Evolutionary conservation across 2,888 invertebrate species (phyloP), one percentile per base, ranked within the genome.

Genomic region (Acleris literana): DNA sequence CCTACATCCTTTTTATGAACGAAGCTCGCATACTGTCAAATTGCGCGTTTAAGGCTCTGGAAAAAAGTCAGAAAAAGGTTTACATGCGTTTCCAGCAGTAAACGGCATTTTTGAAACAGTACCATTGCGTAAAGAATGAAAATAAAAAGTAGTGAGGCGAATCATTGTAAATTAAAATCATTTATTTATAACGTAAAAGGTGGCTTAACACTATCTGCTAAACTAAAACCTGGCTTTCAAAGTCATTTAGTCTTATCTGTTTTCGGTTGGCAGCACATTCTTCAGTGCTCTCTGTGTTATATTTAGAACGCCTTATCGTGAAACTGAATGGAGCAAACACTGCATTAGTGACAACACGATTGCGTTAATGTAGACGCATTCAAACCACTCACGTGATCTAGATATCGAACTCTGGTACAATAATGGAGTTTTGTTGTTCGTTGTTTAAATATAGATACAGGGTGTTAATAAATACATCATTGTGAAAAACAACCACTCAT

Each of bases 251-350:
- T 39, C 77, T 82, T 87, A 88, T 88, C 85, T 86, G 83, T 83
- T 84, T 83, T 83, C 80, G 81, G 81, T 78, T 78, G 79, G 77
- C 72, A 78, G 80, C 81, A 77, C 85, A 85, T 83, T 84, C 82
- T 82, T 80, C 78, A 73, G 72, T 74, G 75, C 75, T 71, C 74
- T 70, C 70, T 74, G 72, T 75, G 74, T 76, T 77, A 74, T 83
- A 80, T 82, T 80, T 84, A 82, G 54, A 62, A 20, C 53, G 53
- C 60, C 22, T 61, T 61, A 61, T 61, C 60, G 44, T 33, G 43
- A 18, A 51, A 51, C 49, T 44, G 52, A 55, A 63, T 49, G 53
- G 44, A 63, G 33, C 58, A 59, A 59, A 59, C 58, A 59, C 29
- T 46, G 58, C 58, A 59, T 59, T 59, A 59, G 58, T 11, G 58